A percentile compares a stretch with the other conserved stretches of the same genome.
phyloP scores from a whole-genome alignment of 2,797 vertebrate species.

The Rhincodon typus region DNA sequence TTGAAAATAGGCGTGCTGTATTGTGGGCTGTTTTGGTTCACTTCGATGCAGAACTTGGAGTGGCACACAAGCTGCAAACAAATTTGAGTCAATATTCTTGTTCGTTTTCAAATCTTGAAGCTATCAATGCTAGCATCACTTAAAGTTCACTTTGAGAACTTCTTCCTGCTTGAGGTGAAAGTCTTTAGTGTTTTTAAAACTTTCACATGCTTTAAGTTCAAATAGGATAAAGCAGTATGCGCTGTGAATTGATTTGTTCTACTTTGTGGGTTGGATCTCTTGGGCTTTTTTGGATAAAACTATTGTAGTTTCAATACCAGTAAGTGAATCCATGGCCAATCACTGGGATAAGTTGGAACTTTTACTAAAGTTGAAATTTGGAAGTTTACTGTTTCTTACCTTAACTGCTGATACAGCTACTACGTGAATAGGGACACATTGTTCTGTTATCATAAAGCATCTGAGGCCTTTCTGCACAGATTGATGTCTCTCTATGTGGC shows the following conservation, averaged over 20 bases:
- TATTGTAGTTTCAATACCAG: not conserved
- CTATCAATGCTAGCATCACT: not conserved
- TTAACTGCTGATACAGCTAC: constrained; percentile 69
- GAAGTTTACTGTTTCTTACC: constrained; percentile 43
- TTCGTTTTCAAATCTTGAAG: not conserved
- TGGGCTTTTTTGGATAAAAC: too few relatives aligned
- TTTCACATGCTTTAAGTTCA: not conserved
- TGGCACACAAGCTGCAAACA: too few relatives aligned
- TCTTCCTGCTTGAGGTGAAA: not conserved
- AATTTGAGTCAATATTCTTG: not conserved
- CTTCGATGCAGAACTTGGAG: not conserved
- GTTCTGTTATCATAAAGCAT: constrained; percentile 95
- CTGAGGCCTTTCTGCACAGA: constrained; percentile 87
- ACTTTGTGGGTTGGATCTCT: not conserved
- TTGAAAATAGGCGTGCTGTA: not conserved
- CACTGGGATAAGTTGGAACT: not conserved
- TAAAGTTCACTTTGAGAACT: not conserved
- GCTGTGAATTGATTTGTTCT: not conserved
- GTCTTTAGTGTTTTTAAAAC: not conserved
- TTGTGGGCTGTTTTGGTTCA: not conserved
- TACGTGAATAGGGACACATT: constrained; percentile 94
- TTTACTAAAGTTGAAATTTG: not conserved
- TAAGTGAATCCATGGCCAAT: not conserved
- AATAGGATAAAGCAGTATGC: not conserved
- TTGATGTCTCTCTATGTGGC: constrained; percentile 94